Percentiles rank a stretch among this genome's conserved stretches.
These are phyloP conservation scores for Parnassius orleans DNA, from an alignment of 2,888 invertebrate species.

Conservation along the genomic window DNA sequence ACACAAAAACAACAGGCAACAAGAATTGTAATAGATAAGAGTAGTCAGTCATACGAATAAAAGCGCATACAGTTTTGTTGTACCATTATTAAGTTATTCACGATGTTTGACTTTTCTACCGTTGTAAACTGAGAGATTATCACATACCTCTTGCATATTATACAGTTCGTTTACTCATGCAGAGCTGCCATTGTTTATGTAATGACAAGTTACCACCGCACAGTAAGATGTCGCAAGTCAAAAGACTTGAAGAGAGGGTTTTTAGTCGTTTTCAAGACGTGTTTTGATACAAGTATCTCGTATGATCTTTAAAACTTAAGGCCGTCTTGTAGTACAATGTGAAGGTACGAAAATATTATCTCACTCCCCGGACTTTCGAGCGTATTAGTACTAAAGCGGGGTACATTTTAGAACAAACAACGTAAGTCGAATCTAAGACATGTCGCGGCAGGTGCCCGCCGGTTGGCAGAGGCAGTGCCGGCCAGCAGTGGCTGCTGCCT, in stretches of 20 bases:
- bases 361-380: no score
- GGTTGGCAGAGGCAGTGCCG: no score
- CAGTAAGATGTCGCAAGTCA: slow-evolving; percentile 45
- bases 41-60: background rate
- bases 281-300: slow-evolving; percentile 4
- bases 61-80: slow-evolving; percentile 3
- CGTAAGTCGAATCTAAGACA: no score
- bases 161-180: slow-evolving; percentile 28
- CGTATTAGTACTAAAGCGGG: no score
- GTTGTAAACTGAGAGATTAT: background rate
- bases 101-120: background rate
- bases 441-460: no score
- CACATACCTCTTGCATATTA: slow-evolving; percentile 17
- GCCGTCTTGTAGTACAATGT: no score
- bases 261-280: slow-evolving; percentile 37
- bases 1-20: no score
- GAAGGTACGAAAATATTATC: no score
- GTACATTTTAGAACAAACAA: no score
- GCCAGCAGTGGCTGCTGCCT: no score
- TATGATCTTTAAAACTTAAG: no score
- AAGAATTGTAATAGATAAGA: no score
- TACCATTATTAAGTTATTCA: slow-evolving; percentile 2
- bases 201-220: slow-evolving; percentile 47
- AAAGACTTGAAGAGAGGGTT: slow-evolving; percentile 38
- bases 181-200: slow-evolving; percentile 55